These are phyloP conservation scores for Atta cephalotes DNA, from an alignment of 1,140 invertebrate genomes.

Conservation along the genomic window DNA sequence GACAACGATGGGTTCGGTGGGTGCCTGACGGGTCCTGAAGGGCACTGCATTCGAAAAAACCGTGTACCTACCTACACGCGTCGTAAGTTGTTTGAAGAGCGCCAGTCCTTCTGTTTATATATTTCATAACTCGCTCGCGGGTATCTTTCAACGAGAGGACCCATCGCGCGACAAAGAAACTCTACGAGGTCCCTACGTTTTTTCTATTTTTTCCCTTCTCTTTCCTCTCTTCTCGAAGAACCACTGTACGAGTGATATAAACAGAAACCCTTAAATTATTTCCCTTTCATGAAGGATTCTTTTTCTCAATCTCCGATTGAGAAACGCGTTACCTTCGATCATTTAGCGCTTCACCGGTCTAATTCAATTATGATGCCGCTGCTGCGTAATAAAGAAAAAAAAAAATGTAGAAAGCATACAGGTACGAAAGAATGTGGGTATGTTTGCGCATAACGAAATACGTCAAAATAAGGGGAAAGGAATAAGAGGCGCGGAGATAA, in stretches of 20 bases:
- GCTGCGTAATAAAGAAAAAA: constrained; percentile 46
- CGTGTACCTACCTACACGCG: constrained; percentile 44
- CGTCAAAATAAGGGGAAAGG: constrained; percentile 18
- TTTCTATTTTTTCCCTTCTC: constrained; percentile 24
- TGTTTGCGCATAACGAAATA: constrained; percentile 12
- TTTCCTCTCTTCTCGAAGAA: constrained; percentile 11
- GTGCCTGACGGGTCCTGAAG: constrained; percentile 63
- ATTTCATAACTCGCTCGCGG: constrained; percentile 82
- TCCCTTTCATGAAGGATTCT: constrained; percentile 57
- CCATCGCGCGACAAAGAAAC: constrained; percentile 68
- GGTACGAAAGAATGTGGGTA: neutral
- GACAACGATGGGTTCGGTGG: constrained; percentile 49
- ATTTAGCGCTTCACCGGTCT: constrained; percentile 70
- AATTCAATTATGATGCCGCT: constrained; percentile 70
- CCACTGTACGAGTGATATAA: constrained; percentile 49
- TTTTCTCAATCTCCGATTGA: neutral
- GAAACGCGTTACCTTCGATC: constrained; percentile 43
- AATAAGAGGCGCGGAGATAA: constrained; percentile 9
- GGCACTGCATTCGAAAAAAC: constrained; percentile 21
- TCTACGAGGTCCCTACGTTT: constrained; percentile 21
- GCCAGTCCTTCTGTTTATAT: constrained; percentile 77
- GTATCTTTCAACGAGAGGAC: constrained; percentile 59
- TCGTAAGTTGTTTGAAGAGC: constrained; percentile 80
- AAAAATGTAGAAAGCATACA: constrained; percentile 43
- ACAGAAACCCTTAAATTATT: constrained; percentile 69